Conservation (phyloP, 2,888 invertebrate species). For the Heliconius erato region DNA sequence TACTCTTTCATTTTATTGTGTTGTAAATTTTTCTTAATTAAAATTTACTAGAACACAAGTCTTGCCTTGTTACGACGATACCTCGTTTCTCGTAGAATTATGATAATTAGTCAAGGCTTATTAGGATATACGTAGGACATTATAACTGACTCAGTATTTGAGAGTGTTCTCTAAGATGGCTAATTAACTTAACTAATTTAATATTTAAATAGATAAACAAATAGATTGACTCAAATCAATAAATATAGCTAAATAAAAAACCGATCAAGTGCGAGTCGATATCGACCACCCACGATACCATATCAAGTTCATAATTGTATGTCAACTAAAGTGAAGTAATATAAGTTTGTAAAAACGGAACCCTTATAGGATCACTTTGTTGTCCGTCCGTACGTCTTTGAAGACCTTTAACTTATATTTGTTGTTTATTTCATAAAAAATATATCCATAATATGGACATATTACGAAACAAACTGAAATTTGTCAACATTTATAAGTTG, state of each 20-base stretch:
- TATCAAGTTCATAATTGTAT: too few species aligned
- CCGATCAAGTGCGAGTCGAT: too few species aligned
- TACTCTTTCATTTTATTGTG: not conserved
- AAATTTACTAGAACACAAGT: conserved; percentile 13
- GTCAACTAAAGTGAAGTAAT: too few species aligned
- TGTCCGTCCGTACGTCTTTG: too few species aligned
- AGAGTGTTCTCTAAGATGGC: not conserved
- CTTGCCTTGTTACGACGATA: conserved; percentile 30
- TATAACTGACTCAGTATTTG: conserved; percentile 8
- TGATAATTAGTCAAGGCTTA: conserved; percentile 42
- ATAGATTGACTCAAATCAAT: too few species aligned
- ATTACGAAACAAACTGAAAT: not conserved
- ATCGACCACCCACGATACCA: too few species aligned
- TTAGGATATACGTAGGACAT: conserved; percentile 40
- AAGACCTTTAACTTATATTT: too few species aligned
- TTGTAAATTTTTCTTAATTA: conserved; percentile 28
- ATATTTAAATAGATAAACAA: not conserved
- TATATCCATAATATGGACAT: not conserved
- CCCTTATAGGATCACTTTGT: too few species aligned
- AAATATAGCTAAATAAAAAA: too few species aligned
- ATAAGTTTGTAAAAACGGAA: too few species aligned
- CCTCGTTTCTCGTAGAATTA: conserved; percentile 42
- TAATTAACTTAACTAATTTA: not conserved
- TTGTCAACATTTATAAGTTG: not conserved
- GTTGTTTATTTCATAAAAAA: not conserved